Conservation (phyloP, 2,888 invertebrate genomes). For the Cinara cedri region DNA sequence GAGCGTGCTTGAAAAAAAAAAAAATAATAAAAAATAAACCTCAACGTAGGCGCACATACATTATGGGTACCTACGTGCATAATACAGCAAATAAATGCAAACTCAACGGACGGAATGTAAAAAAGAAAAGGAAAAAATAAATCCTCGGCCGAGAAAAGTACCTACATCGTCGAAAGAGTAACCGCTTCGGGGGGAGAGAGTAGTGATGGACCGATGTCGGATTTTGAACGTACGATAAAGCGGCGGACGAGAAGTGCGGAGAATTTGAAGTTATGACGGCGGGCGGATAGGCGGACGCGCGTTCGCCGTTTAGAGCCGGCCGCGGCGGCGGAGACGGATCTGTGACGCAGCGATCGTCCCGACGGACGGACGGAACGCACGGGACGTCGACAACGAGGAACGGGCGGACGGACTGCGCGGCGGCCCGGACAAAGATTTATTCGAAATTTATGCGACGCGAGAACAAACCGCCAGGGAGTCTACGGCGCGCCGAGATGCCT, state of each 20-base stretch:
- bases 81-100: background rate
- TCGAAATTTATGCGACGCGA: constrained; percentile 48
- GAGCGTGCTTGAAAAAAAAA: too few species aligned
- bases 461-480: constrained; percentile 39
- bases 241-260: background rate
- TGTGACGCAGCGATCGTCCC: constrained; percentile 4
- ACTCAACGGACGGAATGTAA: background rate
- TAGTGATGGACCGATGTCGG: too few species aligned
- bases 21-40: too few species aligned
- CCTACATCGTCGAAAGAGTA: too few species aligned
- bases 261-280: background rate
- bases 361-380: background rate
- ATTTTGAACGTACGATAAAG: too few species aligned
- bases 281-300: background rate
- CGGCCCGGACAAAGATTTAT: constrained; percentile 37
- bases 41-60: too few species aligned
- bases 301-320: too few species aligned
- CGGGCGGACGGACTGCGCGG: background rate
- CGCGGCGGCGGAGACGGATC: too few species aligned
- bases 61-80: background rate
- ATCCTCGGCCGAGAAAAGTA: constrained; percentile 20
- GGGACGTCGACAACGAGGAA: too few species aligned
- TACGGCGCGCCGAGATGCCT: background rate
- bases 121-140: constrained; percentile 28
- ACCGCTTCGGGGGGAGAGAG: background rate